These are phyloP conservation scores for Mesorhabditis spiculigera DNA, from an alignment of 2,888 invertebrate species.

Conservation along the genomic window DNA sequence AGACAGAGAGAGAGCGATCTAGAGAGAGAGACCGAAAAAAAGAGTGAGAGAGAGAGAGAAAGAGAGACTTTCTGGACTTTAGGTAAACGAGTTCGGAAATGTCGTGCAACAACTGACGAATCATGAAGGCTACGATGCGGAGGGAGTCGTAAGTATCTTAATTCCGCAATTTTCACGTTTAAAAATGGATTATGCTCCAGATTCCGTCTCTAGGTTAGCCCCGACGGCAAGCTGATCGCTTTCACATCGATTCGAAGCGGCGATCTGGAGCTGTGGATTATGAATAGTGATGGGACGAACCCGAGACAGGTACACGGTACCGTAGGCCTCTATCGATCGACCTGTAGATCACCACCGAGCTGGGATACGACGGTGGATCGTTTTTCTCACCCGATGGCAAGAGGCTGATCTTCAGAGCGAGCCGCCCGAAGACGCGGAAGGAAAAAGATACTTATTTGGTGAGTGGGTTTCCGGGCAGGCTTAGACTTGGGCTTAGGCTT, in stretches of 20 bases:
- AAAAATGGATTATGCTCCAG: background rate
- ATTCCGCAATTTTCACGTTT: background rate
- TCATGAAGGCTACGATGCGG: conserved; percentile 46
- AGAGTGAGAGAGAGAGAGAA: background rate
- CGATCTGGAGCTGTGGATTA: conserved; percentile 49
- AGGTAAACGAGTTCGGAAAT: conserved; percentile 50
- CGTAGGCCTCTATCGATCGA: no score
- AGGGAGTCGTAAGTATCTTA: conserved; percentile 27
- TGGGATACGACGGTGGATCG: conserved; percentile 54
- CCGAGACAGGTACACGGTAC: conserved; percentile 24
- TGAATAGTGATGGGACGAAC: conserved; percentile 46
- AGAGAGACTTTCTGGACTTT: background rate
- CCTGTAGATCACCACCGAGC: conserved; percentile 34
- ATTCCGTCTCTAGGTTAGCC: conserved; percentile 13
- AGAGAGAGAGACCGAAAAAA: background rate
- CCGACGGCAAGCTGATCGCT: conserved; percentile 47
- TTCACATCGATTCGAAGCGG: conserved; percentile 46
- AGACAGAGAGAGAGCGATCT: background rate
- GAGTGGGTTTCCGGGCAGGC: background rate
- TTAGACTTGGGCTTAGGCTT: no score
- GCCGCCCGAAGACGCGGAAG: conserved; percentile 39
- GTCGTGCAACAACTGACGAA: conserved; percentile 45
- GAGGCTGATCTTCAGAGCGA: conserved; percentile 48
- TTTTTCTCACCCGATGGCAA: conserved; percentile 55
- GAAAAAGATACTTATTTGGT: conserved; percentile 46